Conservation (phyloP, 2,888 invertebrate species). For the Oscheius sp. region DNA sequence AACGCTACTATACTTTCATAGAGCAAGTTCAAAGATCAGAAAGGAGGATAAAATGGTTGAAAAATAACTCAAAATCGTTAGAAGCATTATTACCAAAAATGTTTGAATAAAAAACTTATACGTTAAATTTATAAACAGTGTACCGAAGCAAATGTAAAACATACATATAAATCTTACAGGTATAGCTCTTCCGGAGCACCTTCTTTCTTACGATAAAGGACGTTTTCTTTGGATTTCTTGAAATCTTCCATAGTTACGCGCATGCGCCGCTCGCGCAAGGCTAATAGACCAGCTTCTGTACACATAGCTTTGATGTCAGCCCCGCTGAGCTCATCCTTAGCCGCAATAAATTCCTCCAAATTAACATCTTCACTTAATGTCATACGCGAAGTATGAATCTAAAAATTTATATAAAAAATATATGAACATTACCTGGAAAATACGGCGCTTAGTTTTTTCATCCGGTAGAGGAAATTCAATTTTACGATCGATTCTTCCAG, state of each 20-base stretch:
- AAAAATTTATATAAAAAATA: slow-evolving; percentile 1
- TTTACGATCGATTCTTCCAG: slow-evolving; percentile 97
- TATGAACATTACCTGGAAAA: slow-evolving; percentile 55
- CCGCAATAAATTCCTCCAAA: slow-evolving; percentile 95
- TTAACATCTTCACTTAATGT: slow-evolving; percentile 95
- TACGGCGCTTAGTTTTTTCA: slow-evolving; percentile 92
- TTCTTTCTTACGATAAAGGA: slow-evolving; percentile 97
- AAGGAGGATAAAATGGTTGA: slow-evolving; percentile 54
- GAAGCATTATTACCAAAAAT: slow-evolving; percentile 42
- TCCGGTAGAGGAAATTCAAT: slow-evolving; percentile 99
- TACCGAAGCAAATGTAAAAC: background rate
- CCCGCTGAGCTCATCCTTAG: slow-evolving; percentile 98
- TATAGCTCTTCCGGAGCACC: slow-evolving; percentile 98
- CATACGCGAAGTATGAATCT: slow-evolving; percentile 98
- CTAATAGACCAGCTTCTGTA: slow-evolving; percentile 98
- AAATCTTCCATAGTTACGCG: slow-evolving; percentile 99
- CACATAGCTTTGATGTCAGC: slow-evolving; percentile 87
- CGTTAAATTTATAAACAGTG: background rate
- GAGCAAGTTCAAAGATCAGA: slow-evolving; percentile 52
- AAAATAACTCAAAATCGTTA: slow-evolving; percentile 51
- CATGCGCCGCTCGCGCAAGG: slow-evolving; percentile 95
- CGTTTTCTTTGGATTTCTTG: slow-evolving; percentile 98
- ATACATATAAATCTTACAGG: slow-evolving; percentile 76
- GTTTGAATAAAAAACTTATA: background rate
- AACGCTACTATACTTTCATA: slow-evolving; percentile 48